Evolutionary conservation across 2,113 vertebrate species (phyloP).

Genomic region (Gnathonemus echidnorhynchus): DNA sequence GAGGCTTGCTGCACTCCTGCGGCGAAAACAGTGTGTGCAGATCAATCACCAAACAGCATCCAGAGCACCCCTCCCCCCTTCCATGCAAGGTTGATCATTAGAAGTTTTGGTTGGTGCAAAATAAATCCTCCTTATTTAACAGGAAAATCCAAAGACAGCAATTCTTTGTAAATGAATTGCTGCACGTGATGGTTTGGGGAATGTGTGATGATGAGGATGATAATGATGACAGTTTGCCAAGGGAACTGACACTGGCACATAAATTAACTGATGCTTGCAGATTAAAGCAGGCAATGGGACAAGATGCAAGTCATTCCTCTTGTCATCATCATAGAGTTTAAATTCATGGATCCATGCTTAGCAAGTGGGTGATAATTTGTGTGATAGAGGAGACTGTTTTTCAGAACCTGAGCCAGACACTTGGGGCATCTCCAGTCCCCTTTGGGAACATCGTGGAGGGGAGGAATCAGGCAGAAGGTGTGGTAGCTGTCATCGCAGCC

Average conservation of each 20-base stretch:
- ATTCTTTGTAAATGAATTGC: not conserved
- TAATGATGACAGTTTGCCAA: not conserved
- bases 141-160: not conserved
- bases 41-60: not conserved
- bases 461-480: constrained; percentile 91
- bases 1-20: constrained; percentile 92
- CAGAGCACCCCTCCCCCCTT: not conserved
- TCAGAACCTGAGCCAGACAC: constrained; percentile 87
- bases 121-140: not conserved
- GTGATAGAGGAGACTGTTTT: not conserved
- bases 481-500: constrained; percentile 98
- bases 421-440: constrained; percentile 97
- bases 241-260: not conserved
- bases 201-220: not conserved
- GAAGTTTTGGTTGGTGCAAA: not conserved
- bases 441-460: constrained; percentile 91
- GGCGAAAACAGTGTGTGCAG: constrained; percentile 12
- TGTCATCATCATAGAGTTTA: not conserved
- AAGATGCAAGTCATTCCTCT: not conserved
- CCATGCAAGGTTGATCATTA: not conserved
- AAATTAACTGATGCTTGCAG: not conserved
- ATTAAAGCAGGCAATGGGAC: not conserved
- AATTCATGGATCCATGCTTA: not conserved
- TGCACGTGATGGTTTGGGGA: not conserved
- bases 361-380: constrained; percentile 6